Evolutionary conservation across 2,888 invertebrate species (phyloP).

Genomic region (Acleris holmiana): DNA sequence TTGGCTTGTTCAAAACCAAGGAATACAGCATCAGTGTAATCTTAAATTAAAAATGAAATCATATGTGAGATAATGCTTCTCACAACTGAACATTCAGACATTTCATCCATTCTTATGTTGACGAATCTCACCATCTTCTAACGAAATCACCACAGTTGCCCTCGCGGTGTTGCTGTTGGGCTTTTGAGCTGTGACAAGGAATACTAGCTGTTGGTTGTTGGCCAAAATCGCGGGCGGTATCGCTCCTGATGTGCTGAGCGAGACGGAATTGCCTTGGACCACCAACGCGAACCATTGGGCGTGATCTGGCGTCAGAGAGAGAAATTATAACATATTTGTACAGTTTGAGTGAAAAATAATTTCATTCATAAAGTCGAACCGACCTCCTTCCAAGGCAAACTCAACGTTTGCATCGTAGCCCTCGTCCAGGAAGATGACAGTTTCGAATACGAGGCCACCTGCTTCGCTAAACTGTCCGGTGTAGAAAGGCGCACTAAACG

Average conservation of each 20-base stretch:
- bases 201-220: constrained; percentile 41
- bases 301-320: constrained; percentile 5
- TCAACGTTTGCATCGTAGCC: constrained; percentile 47
- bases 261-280: constrained; percentile 13
- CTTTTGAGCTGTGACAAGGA: constrained; percentile 40
- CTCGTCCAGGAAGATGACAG: constrained; percentile 41
- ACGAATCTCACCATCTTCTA: constrained; percentile 30
- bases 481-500: constrained; percentile 47
- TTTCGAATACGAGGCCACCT: constrained; percentile 40
- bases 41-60: neutral
- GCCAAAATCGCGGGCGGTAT: constrained; percentile 37
- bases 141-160: constrained; percentile 45
- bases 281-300: constrained; percentile 16
- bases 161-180: constrained; percentile 34
- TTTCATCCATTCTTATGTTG: neutral
- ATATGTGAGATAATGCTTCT: neutral
- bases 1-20: constrained; percentile 43
- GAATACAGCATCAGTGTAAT: constrained; percentile 21
- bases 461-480: constrained; percentile 44
- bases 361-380: neutral
- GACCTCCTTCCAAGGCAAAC: constrained; percentile 52
- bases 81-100: neutral
- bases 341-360: neutral
- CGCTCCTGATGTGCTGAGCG: constrained; percentile 24
- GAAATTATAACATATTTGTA: neutral